Conservation (phyloP, 2,888 invertebrate species). For the Drosophila hamatofila region DNA sequence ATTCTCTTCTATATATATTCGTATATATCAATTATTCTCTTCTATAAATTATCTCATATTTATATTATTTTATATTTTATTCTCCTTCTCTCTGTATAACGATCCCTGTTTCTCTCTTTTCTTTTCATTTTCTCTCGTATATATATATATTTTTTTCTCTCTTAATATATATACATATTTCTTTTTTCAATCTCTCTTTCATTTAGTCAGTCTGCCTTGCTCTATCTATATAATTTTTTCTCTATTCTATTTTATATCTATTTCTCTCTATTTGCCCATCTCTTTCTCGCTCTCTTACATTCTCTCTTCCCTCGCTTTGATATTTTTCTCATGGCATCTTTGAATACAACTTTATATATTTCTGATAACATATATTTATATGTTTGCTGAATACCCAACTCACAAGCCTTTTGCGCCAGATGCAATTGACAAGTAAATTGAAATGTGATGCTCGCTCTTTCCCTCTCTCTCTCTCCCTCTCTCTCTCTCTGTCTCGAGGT, state of each 20-base stretch:
- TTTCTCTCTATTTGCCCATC: background rate
- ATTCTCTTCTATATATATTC: background rate
- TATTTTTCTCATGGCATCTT: background rate
- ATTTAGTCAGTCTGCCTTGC: too few relatives aligned
- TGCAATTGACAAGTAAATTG: conserved; percentile 19
- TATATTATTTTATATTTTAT: too few relatives aligned
- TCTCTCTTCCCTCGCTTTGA: background rate
- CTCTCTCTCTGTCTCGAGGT: background rate
- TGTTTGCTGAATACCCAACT: background rate
- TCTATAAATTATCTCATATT: too few relatives aligned
- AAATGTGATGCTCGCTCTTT: background rate
- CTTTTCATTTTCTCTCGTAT: too few relatives aligned
- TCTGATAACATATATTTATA: background rate
- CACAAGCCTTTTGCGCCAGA: conserved; percentile 7
- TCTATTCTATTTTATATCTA: background rate
- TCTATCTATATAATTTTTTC: background rate
- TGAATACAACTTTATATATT: conserved; percentile 2
- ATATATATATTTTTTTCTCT: too few relatives aligned
- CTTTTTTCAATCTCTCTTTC: too few relatives aligned
- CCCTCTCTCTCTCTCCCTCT: background rate
- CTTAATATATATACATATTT: too few relatives aligned
- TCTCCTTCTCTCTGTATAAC: too few relatives aligned
- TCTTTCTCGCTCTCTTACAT: background rate
- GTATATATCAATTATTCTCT: background rate
- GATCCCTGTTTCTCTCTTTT: too few relatives aligned